Base-by-base conservation (phyloP, 2,797 vertebrate species). In the Tragopan temminckii region DNA sequence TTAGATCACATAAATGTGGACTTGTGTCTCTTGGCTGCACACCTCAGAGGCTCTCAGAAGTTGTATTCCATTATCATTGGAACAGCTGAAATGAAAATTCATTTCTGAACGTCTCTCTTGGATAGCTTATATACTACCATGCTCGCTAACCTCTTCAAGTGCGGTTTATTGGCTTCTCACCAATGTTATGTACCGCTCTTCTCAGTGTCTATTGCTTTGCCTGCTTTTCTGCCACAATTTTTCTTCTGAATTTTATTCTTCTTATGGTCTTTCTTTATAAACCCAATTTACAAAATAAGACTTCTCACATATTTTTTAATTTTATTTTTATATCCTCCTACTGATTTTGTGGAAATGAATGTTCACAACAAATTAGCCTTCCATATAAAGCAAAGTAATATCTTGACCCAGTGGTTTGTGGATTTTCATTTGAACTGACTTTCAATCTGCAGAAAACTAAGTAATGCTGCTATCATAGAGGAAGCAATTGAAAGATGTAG, bases 1-100 rank as follows among this genome's bases (percentile, higher is more conserved):
- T 52, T 66, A 21, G 7, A 35, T 27, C 2, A 11, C 31, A 20
- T 66, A 80, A 72, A 70, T 35, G 31, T 3, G 7, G 57, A 46
- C 35, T 57, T 27, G 15, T 25, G 53, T 84, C 38, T 78, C 24
- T 42, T 3, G n/a, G 5, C 18, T 81, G 25, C 38, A 72, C 23
- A 27, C 25, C 27, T 57, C 42, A 68, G 33, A 94, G 90, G 84
- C 24, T 88, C 46, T 64, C 43, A 71, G 72, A 94, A 80, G 18
- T 0, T 83, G 45, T 68, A 77, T 67, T 81, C n/a, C 20, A 45
- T 24, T 90, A 88, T 5, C n/a, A 79, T 9, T 0, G 4, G 57
- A 78, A 63, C 1, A 3, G 3, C 2, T 1, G 4, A 85, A 88
- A 38, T 36, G n/a, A 86, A 84, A 86, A 24, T 16, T 55, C 13